These are phyloP conservation scores for Pogona vitticeps DNA, from an alignment of 2,113 vertebrate species.

Conservation along the genomic window DNA sequence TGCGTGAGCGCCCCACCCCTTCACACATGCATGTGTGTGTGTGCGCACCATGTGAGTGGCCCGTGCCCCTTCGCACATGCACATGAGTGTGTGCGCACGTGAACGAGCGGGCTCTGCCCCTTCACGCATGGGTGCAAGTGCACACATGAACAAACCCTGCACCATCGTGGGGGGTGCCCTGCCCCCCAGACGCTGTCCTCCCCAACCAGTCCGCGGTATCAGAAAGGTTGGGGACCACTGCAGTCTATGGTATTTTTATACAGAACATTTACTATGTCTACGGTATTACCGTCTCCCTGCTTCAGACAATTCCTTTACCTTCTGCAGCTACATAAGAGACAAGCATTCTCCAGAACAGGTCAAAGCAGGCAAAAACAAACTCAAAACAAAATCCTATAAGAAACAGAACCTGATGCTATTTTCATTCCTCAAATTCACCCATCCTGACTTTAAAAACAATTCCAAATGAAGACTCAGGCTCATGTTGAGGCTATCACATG, in stretches of 20 bases:
- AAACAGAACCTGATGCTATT: neutral
- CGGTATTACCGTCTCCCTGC: neutral
- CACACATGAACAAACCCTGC: too few species aligned
- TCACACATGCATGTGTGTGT: too few species aligned
- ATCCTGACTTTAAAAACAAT: neutral
- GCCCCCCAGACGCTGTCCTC: too few species aligned
- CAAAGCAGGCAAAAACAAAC: neutral
- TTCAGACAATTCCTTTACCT: neutral
- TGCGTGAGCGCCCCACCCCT: too few species aligned
- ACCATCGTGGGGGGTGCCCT: too few species aligned
- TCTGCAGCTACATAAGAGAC: neutral
- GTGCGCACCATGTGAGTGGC: too few species aligned
- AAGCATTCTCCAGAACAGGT: neutral
- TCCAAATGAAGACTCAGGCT: neutral
- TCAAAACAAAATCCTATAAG: neutral
- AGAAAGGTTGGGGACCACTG: too few species aligned
- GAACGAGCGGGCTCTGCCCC: too few species aligned
- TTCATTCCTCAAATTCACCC: neutral
- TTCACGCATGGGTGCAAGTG: too few species aligned
- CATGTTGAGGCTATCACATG: neutral
- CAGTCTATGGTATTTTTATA: neutral
- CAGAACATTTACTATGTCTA: neutral
- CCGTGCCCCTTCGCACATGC: too few species aligned
- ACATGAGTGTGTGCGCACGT: too few species aligned
- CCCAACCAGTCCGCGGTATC: too few species aligned